A percentile compares a stretch with the other conserved stretches of the same genome.
phyloP scores from a whole-genome alignment of 2,113 vertebrate species.

The Prunella himalayana region DNA sequence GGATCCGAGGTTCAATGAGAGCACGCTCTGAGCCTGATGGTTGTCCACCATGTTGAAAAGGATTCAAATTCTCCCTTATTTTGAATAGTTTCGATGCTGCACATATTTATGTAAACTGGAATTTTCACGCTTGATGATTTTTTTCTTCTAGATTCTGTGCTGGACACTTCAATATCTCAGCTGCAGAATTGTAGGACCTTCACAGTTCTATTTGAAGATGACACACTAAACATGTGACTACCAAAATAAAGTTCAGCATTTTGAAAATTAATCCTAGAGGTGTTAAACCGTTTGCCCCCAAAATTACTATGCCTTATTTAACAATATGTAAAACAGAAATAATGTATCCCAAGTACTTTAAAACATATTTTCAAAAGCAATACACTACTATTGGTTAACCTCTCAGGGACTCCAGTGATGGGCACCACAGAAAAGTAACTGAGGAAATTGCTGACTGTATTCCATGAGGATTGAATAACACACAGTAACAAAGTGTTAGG shows the following conservation, averaged over 20 bases:
- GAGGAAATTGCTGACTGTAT: not conserved
- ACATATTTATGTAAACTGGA: not conserved
- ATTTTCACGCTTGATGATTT: not conserved
- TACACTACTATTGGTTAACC: not conserved
- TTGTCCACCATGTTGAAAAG: not conserved
- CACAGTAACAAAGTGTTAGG: not conserved
- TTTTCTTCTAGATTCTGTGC: not conserved
- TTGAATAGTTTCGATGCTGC: rapidly evolving
- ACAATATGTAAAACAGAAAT: not conserved
- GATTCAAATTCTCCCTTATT: not conserved
- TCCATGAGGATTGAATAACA: not conserved
- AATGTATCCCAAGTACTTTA: not conserved
- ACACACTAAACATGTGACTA: not conserved
- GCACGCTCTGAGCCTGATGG: not conserved
- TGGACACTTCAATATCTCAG: not conserved
- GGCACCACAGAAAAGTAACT: not conserved
- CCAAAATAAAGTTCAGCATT: not conserved
- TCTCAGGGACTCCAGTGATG: not conserved
- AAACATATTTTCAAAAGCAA: not conserved
- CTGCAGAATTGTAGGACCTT: not conserved
- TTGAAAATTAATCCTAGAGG: not conserved
- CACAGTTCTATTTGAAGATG: not conserved
- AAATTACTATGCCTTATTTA: not conserved
- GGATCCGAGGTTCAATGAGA: not conserved
- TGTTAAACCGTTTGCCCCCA: not conserved